Evolutionary conservation across 2,797 vertebrate species (phyloP).

Genomic region (Peromyscus eremicus): DNA sequence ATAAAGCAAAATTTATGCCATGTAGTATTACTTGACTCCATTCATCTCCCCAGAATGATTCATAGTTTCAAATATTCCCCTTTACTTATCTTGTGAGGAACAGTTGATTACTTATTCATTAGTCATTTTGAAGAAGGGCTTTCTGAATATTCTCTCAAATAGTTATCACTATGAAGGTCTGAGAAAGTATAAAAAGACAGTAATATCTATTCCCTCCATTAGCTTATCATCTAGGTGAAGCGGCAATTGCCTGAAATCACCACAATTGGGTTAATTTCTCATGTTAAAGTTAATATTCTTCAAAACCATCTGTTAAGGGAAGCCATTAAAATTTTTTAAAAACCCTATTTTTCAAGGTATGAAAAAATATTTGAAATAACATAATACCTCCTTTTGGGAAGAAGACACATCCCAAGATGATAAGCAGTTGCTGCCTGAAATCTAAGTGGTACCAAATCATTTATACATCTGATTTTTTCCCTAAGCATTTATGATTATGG

Average conservation of each 20-base stretch:
- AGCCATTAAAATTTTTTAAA: neutral
- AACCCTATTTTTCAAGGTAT: neutral
- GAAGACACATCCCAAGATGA: neutral
- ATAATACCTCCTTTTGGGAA: neutral
- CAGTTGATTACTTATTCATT: slow-evolving; percentile 24
- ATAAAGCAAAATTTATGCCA: slow-evolving; percentile 21
- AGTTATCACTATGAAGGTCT: neutral
- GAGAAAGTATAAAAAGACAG: neutral
- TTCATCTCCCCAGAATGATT: slow-evolving; percentile 1
- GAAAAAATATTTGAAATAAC: neutral
- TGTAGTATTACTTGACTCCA: slow-evolving; percentile 18
- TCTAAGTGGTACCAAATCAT: neutral
- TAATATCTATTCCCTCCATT: neutral
- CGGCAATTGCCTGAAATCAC: neutral
- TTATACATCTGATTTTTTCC: neutral
- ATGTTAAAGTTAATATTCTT: neutral
- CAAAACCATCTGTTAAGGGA: neutral
- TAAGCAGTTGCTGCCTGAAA: neutral
- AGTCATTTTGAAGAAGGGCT: neutral
- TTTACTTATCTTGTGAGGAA: slow-evolving; percentile 30
- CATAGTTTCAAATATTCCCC: slow-evolving; percentile 45
- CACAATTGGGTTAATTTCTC: slow-evolving; percentile 17
- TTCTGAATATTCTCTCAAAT: neutral
- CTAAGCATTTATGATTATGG: neutral
- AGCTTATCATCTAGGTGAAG: neutral